phyloP scores from a whole-genome alignment of 53 echinoderm and acorn worm genomes.

The Zoroaster sp. region DNA sequence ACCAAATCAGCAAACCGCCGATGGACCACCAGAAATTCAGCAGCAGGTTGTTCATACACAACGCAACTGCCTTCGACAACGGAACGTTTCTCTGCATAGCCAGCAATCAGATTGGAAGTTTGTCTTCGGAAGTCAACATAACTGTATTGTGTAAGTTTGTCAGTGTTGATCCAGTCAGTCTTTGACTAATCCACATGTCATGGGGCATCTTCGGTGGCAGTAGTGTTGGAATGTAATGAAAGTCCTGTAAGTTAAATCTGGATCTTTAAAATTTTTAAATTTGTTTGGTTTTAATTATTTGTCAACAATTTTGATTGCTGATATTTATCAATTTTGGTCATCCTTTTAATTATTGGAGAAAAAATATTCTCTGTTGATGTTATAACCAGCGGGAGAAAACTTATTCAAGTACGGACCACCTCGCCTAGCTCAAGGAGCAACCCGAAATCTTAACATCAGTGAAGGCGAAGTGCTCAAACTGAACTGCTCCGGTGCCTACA shows the following conservation, averaged over 20 bases:
- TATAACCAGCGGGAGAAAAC: constrained; percentile 8
- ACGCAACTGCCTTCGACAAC: constrained; percentile 14
- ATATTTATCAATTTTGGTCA: no score
- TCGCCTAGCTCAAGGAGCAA: constrained; percentile 26
- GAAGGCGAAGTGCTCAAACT: constrained; percentile 61
- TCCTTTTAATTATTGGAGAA: no score
- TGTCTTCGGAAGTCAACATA: constrained; percentile 11
- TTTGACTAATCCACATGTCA: background rate
- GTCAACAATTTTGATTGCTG: no score
- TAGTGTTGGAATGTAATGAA: no score
- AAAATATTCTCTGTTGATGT: no score
- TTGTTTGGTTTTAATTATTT: no score
- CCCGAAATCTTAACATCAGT: constrained; percentile 27
- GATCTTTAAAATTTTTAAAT: no score
- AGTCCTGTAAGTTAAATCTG: no score
- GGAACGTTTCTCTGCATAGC: constrained; percentile 4
- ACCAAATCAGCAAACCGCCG: background rate
- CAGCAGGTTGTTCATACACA: background rate
- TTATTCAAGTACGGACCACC: constrained; percentile 60
- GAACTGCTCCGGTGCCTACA: constrained; percentile 71
- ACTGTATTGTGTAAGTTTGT: constrained; percentile 34
- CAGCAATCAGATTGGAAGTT: background rate
- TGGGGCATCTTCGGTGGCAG: background rate
- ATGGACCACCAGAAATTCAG: constrained; percentile 1
- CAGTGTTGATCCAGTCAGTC: background rate